These are phyloP conservation scores for Chymomyza caudatula DNA, from an alignment of 2,888 invertebrate species.

Conservation along the genomic window DNA sequence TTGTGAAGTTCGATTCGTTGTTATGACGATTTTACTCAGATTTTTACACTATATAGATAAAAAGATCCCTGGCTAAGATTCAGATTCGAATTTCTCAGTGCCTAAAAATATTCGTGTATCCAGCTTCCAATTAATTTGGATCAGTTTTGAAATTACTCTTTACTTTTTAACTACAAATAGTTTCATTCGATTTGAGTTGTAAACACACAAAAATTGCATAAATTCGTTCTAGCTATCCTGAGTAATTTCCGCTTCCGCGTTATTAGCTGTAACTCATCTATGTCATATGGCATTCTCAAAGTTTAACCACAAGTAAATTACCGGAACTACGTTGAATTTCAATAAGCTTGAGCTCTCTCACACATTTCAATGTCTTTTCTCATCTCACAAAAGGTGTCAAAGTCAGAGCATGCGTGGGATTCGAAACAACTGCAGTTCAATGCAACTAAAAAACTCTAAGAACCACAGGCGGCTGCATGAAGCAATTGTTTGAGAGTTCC, in stretches of 20 bases:
- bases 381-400: constrained; percentile 55
- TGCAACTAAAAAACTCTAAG: constrained; percentile 12
- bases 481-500: constrained; percentile 40
- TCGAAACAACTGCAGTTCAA: constrained; percentile 3
- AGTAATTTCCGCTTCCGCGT: constrained; percentile 59
- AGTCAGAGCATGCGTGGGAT: constrained; percentile 59
- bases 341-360: constrained; percentile 49
- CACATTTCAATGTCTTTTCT: constrained; percentile 48
- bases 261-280: constrained; percentile 48
- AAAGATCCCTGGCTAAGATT: too few species aligned
- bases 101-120: too few species aligned
- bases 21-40: too few species aligned
- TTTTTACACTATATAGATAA: too few species aligned
- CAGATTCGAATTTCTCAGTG: too few species aligned
- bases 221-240: too few species aligned
- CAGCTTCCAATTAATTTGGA: too few species aligned
- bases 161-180: too few species aligned
- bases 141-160: too few species aligned
- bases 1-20: too few species aligned
- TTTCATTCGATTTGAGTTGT: too few species aligned
- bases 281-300: constrained; percentile 27
- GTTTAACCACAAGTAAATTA: constrained; percentile 37
- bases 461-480: constrained; percentile 44
- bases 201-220: too few species aligned
- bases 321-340: constrained; percentile 63